These are phyloP conservation scores for Platanista minor DNA, from an alignment of 2,113 vertebrate genomes.

Conservation along the genomic window DNA sequence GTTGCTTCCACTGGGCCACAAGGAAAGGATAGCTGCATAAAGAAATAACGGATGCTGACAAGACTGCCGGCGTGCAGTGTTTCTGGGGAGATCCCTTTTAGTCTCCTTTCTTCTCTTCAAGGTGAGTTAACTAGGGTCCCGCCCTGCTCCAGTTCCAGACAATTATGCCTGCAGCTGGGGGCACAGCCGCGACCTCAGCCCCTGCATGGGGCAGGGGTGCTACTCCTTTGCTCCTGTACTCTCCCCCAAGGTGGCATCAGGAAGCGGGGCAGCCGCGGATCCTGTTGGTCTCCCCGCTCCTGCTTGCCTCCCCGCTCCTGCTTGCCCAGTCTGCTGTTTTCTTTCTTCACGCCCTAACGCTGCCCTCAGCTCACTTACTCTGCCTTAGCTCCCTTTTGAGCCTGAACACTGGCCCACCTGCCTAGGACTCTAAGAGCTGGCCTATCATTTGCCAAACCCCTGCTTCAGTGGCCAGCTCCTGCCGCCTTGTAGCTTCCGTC, in stretches of 20 bases:
- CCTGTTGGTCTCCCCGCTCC: neutral
- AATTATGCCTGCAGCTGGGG: neutral
- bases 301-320: neutral
- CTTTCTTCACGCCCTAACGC: neutral
- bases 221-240: neutral
- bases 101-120: neutral
- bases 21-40: neutral
- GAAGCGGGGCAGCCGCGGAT: rapidly evolving
- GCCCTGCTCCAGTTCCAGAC: neutral
- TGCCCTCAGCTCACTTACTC: neutral
- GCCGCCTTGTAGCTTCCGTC: neutral
- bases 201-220: rapidly evolving
- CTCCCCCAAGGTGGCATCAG: neutral
- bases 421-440: neutral
- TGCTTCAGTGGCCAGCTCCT: neutral
- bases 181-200: neutral
- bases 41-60: neutral
- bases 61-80: rapidly evolving
- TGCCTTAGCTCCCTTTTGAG: neutral
- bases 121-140: neutral
- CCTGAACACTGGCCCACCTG: neutral
- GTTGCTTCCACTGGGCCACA: neutral
- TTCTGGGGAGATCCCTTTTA: neutral
- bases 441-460: neutral
- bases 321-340: neutral